A percentile compares a stretch with the other conserved stretches of the same genome.
These are phyloP conservation scores for Schizopygopsis pylzovi DNA, from an alignment of 2,797 vertebrate species.

Conservation along the genomic window DNA sequence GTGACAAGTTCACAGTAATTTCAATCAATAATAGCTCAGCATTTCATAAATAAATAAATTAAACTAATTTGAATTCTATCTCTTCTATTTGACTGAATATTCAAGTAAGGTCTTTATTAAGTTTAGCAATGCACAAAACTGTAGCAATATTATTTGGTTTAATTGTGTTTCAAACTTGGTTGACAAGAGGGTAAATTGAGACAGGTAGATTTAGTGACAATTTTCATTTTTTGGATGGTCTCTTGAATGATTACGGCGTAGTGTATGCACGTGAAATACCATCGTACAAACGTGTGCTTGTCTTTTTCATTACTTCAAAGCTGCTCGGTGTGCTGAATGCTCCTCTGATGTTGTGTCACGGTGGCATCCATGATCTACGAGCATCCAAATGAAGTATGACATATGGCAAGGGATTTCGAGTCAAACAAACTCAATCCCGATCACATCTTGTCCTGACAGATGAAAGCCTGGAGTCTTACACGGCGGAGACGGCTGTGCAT, in stretches of 20 bases:
- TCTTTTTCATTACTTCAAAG: background rate
- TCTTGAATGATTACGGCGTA: background rate
- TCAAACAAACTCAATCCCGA: slow-evolving; percentile 42
- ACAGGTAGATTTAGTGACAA: background rate
- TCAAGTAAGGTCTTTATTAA: no score
- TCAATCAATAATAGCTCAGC: no score
- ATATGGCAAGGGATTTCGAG: slow-evolving; percentile 47
- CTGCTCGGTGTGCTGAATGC: background rate
- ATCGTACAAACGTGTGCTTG: background rate
- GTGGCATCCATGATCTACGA: background rate
- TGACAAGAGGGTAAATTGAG: background rate
- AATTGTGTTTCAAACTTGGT: background rate
- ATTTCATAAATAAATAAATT: no score
- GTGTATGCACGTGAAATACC: background rate
- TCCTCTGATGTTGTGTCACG: slow-evolving; percentile 12
- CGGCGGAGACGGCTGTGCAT: background rate
- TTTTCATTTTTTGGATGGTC: background rate
- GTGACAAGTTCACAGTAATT: no score
- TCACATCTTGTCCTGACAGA: slow-evolving; percentile 51
- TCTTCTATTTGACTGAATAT: no score
- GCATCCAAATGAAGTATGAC: slow-evolving; percentile 14
- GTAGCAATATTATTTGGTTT: background rate
- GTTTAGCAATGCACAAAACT: background rate
- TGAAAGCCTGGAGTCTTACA: slow-evolving; percentile 23
- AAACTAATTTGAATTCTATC: no score